Evolutionary conservation across 2,797 vertebrate species (phyloP).

Genomic region (Molossus alvarezi): DNA sequence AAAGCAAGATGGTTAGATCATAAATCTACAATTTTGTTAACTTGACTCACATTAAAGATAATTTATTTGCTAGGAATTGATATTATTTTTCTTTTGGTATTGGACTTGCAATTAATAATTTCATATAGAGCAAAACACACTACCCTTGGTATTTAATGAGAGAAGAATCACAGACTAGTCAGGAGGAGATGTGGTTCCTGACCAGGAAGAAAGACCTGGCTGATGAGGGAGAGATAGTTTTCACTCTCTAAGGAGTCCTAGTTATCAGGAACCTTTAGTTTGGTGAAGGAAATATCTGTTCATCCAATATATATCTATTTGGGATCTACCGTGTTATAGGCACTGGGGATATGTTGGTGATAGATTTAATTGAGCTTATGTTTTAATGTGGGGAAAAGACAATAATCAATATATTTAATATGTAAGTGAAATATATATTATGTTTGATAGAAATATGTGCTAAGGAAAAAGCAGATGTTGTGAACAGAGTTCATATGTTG

Average conservation of each 20-base stretch:
- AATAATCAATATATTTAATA: background rate
- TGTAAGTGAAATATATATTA: conserved; percentile 8
- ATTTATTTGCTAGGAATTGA: conserved; percentile 78
- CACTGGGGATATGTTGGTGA: background rate
- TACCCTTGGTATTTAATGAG: conserved; percentile 65
- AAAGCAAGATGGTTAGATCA: conserved; percentile 69
- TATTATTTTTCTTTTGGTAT: conserved; percentile 72
- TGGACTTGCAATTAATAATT: conserved; percentile 74
- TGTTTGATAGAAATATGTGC: background rate
- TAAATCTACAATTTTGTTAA: conserved; percentile 81
- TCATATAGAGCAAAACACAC: conserved; percentile 73
- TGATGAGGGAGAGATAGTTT: conserved; percentile 53
- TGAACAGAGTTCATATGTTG: background rate
- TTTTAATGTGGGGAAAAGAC: conserved; percentile 32
- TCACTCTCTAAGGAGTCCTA: background rate
- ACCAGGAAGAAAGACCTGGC: conserved; percentile 28
- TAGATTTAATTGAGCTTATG: background rate
- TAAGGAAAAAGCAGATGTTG: conserved; percentile 49
- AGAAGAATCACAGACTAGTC: conserved; percentile 70
- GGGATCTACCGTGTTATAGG: background rate
- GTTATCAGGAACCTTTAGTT: background rate
- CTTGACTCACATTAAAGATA: conserved; percentile 76
- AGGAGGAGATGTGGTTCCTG: background rate
- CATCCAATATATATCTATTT: background rate
- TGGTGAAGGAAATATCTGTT: background rate